phyloP scores from a whole-genome alignment of 2,113 vertebrate species.

The Pheucticus melanocephalus region DNA sequence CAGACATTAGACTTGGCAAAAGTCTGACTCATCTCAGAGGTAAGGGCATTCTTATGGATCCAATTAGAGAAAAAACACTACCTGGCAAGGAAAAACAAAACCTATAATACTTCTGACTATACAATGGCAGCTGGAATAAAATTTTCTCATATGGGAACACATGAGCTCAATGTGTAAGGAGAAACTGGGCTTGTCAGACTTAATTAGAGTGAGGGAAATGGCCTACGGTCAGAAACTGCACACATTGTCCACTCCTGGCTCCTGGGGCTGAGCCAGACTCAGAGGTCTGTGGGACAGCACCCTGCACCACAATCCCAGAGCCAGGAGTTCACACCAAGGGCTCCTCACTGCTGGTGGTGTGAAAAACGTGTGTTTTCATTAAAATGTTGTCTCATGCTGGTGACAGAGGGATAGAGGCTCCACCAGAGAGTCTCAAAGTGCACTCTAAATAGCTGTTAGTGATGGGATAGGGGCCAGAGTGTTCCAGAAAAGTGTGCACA shows the following conservation, averaged over 20 bases:
- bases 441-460: not conserved
- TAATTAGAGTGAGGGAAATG: constrained; percentile 24
- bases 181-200: constrained; percentile 36
- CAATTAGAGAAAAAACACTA: constrained; percentile 47
- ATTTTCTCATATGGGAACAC: constrained; percentile 8
- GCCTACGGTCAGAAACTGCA: not conserved
- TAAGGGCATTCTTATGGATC: constrained; percentile 60
- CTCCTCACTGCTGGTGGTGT: not conserved
- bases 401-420: not conserved
- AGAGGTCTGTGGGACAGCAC: not conserved
- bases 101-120: constrained; percentile 12
- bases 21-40: constrained; percentile 27
- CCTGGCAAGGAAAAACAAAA: constrained; percentile 42
- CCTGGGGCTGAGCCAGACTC: not conserved
- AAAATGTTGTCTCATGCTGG: not conserved
- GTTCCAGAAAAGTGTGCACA: not conserved
- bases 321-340: not conserved
- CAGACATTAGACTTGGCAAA: constrained; percentile 6
- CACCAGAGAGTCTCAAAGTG: not conserved
- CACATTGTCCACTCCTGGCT: not conserved
- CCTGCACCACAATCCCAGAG: not conserved
- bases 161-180: constrained; percentile 8
- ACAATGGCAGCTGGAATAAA: constrained; percentile 45
- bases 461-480: not conserved
- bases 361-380: not conserved